phyloP scores from a whole-genome alignment of 2,797 vertebrate genomes.

The Simalia tracyae region DNA sequence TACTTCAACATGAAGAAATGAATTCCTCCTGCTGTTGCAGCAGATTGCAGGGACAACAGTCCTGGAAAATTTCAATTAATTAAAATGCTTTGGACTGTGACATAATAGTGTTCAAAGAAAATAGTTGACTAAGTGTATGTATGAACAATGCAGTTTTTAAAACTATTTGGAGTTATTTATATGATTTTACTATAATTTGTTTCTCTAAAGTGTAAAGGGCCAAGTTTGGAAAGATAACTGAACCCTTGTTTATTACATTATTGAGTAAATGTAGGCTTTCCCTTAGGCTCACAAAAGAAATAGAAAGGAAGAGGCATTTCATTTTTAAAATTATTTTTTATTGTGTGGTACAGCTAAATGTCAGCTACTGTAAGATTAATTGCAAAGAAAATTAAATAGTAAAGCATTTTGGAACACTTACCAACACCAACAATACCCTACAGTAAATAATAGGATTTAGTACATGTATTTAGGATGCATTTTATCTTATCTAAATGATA shows the following conservation, averaged over 20 bases:
- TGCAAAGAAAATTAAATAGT: background rate
- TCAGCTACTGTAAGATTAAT: constrained; percentile 14
- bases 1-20: constrained; percentile 64
- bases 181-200: constrained; percentile 74
- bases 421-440: no score
- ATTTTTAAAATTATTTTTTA: background rate
- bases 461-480: background rate
- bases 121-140: constrained; percentile 58
- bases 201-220: constrained; percentile 48
- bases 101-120: constrained; percentile 70
- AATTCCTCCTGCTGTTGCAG: constrained; percentile 13
- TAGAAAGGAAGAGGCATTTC: background rate
- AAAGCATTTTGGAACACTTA: background rate
- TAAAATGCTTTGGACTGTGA: constrained; percentile 69
- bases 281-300: background rate
- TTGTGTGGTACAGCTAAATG: background rate
- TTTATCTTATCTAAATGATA: background rate
- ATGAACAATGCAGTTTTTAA: constrained; percentile 68
- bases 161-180: constrained; percentile 72
- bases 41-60: constrained; percentile 59
- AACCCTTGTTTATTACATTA: constrained; percentile 57
- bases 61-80: constrained; percentile 75
- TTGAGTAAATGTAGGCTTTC: constrained; percentile 57
- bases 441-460: background rate
- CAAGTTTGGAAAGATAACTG: constrained; percentile 48